phyloP scores from a whole-genome alignment of 2,888 invertebrate genomes.

The Tipula unca region DNA sequence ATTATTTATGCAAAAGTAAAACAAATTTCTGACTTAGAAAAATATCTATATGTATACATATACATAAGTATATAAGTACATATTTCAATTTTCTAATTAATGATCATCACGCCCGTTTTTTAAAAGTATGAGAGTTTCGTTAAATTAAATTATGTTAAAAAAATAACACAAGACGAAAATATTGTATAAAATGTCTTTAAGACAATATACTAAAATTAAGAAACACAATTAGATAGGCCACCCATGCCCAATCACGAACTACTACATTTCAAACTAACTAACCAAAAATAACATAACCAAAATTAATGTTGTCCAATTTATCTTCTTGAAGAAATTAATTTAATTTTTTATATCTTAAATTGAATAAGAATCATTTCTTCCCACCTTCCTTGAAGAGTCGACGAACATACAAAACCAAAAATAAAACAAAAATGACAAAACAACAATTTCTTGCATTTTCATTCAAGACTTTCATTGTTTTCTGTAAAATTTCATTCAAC shows the following conservation, averaged over 20 bases:
- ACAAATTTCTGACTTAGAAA: not conserved
- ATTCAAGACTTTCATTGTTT: constrained; percentile 8
- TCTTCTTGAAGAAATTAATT: not conserved
- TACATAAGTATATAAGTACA: too few relatives aligned
- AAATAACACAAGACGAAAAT: not conserved
- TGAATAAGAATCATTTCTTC: not conserved
- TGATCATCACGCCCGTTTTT: not conserved
- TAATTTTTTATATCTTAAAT: constrained; percentile 3
- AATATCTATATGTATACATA: too few relatives aligned
- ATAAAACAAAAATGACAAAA: not conserved
- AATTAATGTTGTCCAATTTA: constrained; percentile 8
- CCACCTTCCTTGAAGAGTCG: not conserved
- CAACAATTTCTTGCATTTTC: not conserved
- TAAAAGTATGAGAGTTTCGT: not conserved
- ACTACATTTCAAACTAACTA: constrained; percentile 14
- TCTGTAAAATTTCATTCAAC: constrained; percentile 4
- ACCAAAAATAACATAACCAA: constrained; percentile 14
- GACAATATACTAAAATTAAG: not conserved
- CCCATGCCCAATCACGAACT: constrained; percentile 14
- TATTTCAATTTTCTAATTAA: not conserved
- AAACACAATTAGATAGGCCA: constrained; percentile 8
- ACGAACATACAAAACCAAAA: not conserved
- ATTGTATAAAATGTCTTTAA: not conserved
- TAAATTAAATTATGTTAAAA: not conserved
- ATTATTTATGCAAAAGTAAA: not conserved